Evolutionary conservation across 2,113 vertebrate genomes (phyloP).

Genomic region (Silurus asotus): DNA sequence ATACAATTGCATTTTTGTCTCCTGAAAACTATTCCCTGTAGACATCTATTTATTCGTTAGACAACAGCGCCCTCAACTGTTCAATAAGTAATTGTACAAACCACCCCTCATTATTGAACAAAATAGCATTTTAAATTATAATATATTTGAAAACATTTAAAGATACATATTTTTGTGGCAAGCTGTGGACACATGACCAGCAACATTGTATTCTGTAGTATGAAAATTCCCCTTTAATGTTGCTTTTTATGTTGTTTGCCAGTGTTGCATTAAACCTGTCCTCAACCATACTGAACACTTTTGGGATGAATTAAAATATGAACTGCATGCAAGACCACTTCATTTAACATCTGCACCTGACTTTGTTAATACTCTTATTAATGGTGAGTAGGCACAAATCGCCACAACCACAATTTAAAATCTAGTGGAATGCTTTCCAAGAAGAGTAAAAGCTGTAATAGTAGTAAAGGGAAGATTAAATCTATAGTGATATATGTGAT

Average conservation of each 20-base stretch:
- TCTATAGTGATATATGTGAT: not conserved
- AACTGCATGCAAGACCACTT: not conserved
- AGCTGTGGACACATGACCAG: not conserved
- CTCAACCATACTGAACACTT: not conserved
- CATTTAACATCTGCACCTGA: not conserved
- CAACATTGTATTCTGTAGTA: not conserved
- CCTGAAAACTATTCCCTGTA: not conserved
- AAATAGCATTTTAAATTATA: not conserved
- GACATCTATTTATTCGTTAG: not conserved
- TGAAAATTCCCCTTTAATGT: not conserved
- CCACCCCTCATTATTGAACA: not conserved
- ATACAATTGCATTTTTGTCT: not conserved
- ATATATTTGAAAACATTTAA: not conserved
- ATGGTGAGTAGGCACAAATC: not conserved
- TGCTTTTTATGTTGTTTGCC: too few relatives aligned
- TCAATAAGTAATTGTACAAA: not conserved
- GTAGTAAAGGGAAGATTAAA: not conserved
- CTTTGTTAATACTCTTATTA: not conserved
- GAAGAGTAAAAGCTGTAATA: not conserved
- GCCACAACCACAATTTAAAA: not conserved
- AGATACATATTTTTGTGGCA: not conserved
- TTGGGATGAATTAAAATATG: not conserved
- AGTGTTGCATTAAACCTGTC: not conserved
- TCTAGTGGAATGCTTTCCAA: not conserved
- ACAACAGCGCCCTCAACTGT: slow-evolving; percentile 12